Evolutionary conservation across 1,140 invertebrate genomes (phyloP).

Genomic region (Drosophila arizonae): DNA sequence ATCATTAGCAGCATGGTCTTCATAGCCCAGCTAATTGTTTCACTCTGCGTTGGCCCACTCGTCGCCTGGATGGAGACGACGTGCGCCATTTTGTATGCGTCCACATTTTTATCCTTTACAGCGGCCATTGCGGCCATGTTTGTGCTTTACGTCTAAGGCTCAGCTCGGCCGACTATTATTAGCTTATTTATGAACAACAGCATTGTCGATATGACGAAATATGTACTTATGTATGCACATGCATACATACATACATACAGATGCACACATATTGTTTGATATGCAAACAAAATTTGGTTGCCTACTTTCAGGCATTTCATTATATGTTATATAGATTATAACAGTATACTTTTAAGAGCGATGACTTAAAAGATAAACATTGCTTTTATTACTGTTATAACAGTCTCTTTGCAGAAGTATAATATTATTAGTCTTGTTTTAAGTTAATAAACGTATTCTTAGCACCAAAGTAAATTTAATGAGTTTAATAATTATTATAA

Average conservation of each 20-base stretch:
- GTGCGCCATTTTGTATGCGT: conserved; percentile 87
- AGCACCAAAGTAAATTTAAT: no score
- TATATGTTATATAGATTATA: conserved; percentile 9
- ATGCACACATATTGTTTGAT: not conserved
- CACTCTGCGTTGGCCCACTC: conserved; percentile 88
- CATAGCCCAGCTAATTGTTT: conserved; percentile 90
- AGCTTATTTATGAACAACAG: conserved; percentile 11
- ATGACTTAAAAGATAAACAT: no score
- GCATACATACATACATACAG: not conserved
- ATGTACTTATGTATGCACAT: conserved; percentile 1
- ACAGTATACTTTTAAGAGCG: conserved; percentile 47
- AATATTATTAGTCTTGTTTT: no score
- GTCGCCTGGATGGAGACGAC: conserved; percentile 88
- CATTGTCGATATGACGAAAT: not conserved
- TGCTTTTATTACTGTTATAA: not conserved
- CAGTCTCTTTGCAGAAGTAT: not conserved
- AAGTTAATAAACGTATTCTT: no score
- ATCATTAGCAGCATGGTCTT: conserved; percentile 93
- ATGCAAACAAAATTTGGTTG: conserved; percentile 35
- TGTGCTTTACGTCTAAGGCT: conserved; percentile 87
- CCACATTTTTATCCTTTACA: conserved; percentile 88
- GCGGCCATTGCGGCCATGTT: conserved; percentile 88
- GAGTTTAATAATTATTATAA: no score
- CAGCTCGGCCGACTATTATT: not conserved
- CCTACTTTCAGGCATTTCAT: conserved; percentile 46